Evolutionary conservation across 2,113 vertebrate genomes (phyloP), one percentile per base, ranked within the genome.

Genomic region (Machaerirhynchus nigripectus): DNA sequence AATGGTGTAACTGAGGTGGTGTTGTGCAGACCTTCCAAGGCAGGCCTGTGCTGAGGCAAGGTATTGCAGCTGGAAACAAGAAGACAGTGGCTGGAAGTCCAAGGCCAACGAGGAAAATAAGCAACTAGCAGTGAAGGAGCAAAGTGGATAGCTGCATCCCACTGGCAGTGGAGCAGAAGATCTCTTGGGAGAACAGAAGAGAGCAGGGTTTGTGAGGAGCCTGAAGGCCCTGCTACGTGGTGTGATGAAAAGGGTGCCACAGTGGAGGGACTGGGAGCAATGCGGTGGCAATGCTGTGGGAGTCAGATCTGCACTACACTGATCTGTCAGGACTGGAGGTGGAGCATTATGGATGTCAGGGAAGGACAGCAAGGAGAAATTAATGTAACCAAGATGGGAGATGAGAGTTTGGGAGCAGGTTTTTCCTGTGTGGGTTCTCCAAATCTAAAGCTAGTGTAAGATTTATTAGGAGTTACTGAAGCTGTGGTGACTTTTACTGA

Each of bases 381-480:
- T 56, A 82, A 64, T 93, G 77, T 60, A 93, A 91, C 15, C 69
- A 75, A 79, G 69, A 84, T 23, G 13, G 60, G 74, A 95, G 69
- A 89, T 89, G 77, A 87, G 80, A 89, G 28, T 74, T n/a, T 78
- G 60, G 71, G 80, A 93, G 69, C 82, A 86, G 76, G 68, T 90
- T 96, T 96, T 84, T 88, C 90, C 79, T 93, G 68, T 81, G 83
- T 67, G 71, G 22, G 42, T 90, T 90, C 83, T 70, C 79, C 59
- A 88, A 71, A 86, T 69, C 75, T 90, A 77, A 90, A 87, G 85
- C 15, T 65, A 67, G 63, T 40, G 7, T 64, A 75, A 67, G 68
- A 91, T 93, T 94, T 86, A 84, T 80, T 63, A 91, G 64, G 79
- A 81, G 87, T 77, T 79, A 90, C 78, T 94, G 71, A 74, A 74